These are phyloP conservation scores for Oryzias celebensis DNA, from an alignment of 2,113 vertebrate species.

Conservation along the genomic window DNA sequence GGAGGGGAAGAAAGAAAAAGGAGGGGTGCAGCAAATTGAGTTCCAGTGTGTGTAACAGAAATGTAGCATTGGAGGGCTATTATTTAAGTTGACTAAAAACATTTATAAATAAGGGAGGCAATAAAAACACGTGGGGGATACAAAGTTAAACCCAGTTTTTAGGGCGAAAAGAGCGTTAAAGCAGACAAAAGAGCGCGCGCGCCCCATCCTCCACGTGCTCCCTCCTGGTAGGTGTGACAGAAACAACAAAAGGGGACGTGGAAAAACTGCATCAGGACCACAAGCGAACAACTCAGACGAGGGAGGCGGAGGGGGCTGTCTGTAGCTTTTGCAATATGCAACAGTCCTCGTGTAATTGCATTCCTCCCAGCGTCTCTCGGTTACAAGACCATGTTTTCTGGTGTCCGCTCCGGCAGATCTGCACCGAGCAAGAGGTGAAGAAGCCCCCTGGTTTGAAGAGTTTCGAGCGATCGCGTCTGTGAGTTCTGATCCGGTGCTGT, in stretches of 20 bases:
- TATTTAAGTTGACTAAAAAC: too few relatives aligned
- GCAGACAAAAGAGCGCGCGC: slow-evolving; percentile 55
- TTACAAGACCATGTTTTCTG: slow-evolving; percentile 40
- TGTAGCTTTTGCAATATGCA: slow-evolving; percentile 53
- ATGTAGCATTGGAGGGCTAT: too few relatives aligned
- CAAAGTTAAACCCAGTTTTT: too few relatives aligned
- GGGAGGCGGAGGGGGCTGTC: slow-evolving; percentile 9
- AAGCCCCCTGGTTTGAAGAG: slow-evolving; percentile 23
- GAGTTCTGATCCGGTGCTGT: slow-evolving; percentile 33
- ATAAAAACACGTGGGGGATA: too few relatives aligned
- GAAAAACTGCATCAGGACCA: slow-evolving; percentile 80
- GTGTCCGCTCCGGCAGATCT: slow-evolving; percentile 32
- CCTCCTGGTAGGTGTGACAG: slow-evolving; percentile 60
- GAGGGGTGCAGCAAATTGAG: too few relatives aligned
- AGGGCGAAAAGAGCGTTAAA: too few relatives aligned
- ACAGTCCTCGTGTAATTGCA: slow-evolving; percentile 47
- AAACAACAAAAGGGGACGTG: slow-evolving; percentile 64
- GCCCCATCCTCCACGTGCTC: slow-evolving; percentile 30
- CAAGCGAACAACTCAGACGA: slow-evolving; percentile 41
- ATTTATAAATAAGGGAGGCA: too few relatives aligned
- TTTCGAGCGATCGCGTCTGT: slow-evolving; percentile 19
- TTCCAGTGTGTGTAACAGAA: too few relatives aligned
- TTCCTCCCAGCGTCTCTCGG: slow-evolving; percentile 50
- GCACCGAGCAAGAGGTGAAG: slow-evolving; percentile 16
- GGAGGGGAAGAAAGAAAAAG: too few relatives aligned